phyloP scores from a whole-genome alignment of 2,113 vertebrate genomes.

The Poecilia latipinna region DNA sequence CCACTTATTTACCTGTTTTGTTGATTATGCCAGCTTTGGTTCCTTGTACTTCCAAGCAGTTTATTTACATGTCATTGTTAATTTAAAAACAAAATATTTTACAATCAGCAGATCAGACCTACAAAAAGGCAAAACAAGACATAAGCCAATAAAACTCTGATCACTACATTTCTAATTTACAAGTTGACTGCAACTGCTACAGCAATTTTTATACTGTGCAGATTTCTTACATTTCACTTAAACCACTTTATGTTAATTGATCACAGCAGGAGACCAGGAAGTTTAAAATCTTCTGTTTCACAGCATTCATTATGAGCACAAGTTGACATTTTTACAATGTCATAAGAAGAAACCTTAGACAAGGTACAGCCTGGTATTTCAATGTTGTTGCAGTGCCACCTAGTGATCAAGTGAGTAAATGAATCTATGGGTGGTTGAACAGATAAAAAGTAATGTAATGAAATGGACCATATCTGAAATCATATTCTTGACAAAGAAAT shows the following conservation, averaged over 20 bases:
- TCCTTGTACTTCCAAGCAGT: too few species aligned
- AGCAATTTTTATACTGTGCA: neutral
- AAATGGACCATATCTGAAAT: neutral
- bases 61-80: too few species aligned
- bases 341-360: neutral
- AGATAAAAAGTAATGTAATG: neutral
- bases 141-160: too few species aligned
- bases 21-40: too few species aligned
- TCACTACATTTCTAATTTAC: too few species aligned
- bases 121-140: too few species aligned
- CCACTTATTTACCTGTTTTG: too few species aligned
- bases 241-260: neutral
- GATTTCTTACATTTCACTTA: neutral
- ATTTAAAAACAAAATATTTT: too few species aligned
- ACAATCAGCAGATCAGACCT: too few species aligned
- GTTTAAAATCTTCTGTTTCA: neutral
- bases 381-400: conserved; percentile 22
- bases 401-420: conserved; percentile 23
- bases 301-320: neutral
- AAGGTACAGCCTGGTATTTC: neutral
- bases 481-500: neutral
- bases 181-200: too few species aligned
- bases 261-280: neutral
- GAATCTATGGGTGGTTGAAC: neutral
- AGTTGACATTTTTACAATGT: neutral